These are phyloP conservation scores for Harpagoxenus sublaevis DNA, from an alignment of 2,888 invertebrate species.

Conservation along the genomic window DNA sequence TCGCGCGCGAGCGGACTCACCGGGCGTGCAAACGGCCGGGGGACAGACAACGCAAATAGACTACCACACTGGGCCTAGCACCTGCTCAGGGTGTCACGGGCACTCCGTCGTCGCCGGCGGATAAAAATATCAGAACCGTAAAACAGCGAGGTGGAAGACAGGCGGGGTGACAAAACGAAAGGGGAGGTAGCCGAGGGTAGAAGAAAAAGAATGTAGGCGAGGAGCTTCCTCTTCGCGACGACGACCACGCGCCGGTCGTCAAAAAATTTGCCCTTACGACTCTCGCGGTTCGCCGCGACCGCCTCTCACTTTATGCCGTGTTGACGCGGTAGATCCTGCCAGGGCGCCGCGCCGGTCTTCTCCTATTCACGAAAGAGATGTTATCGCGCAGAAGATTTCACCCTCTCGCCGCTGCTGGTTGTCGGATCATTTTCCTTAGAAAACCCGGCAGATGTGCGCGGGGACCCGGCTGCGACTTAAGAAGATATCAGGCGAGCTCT, in stretches of 20 bases:
- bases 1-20: slow-evolving; percentile 63
- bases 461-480: slow-evolving; percentile 13
- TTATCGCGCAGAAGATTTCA: slow-evolving; percentile 27
- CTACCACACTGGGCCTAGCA: slow-evolving; percentile 82
- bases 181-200: background rate
- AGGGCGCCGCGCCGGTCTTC: background rate
- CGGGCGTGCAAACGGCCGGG: slow-evolving; percentile 73
- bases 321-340: background rate
- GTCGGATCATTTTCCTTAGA: slow-evolving; percentile 22
- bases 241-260: slow-evolving; percentile 16
- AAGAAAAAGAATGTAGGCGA: background rate
- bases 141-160: slow-evolving; percentile 26
- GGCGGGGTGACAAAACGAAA: background rate
- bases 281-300: slow-evolving; percentile 46
- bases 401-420: background rate
- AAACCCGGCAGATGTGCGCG: slow-evolving; percentile 23
- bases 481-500: background rate
- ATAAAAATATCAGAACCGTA: slow-evolving; percentile 68
- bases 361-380: slow-evolving; percentile 36
- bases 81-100: slow-evolving; percentile 81
- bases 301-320: slow-evolving; percentile 15
- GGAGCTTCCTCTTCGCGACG: slow-evolving; percentile 30
- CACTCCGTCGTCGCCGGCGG: slow-evolving; percentile 54
- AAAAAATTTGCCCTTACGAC: slow-evolving; percentile 37
- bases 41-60: slow-evolving; percentile 78